These are phyloP conservation scores for Rhopalosiphum nymphaeae DNA, from an alignment of 2,888 invertebrate species.

Conservation along the genomic window DNA sequence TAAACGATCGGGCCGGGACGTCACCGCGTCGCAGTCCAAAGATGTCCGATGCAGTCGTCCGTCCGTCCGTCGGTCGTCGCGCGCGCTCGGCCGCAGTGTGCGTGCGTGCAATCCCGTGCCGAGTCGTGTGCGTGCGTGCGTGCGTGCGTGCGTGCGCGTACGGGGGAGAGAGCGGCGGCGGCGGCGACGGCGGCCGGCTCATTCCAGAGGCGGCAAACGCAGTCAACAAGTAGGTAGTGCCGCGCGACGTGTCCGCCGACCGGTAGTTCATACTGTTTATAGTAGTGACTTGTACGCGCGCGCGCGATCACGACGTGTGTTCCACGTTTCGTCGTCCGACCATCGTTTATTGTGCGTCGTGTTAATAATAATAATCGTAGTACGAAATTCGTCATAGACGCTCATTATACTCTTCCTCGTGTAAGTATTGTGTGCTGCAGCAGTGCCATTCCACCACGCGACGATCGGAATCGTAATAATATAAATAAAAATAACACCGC, in stretches of 20 bases:
- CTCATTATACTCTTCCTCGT: not conserved
- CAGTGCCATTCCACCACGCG: not conserved
- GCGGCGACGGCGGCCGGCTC: slow-evolving; percentile 20
- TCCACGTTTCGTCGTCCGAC: not conserved
- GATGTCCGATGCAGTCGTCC: not conserved
- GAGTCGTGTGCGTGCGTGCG: not conserved
- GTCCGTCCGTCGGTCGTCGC: not conserved
- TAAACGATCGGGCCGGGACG: not conserved
- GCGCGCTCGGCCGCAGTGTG: not conserved
- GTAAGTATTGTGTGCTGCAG: not conserved
- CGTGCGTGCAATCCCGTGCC: not conserved
- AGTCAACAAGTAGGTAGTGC: slow-evolving; percentile 65
- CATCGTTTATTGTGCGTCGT: not conserved
- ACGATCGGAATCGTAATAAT: not conserved
- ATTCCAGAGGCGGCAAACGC: slow-evolving; percentile 57
- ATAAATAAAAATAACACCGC: not conserved
- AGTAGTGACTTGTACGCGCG: slow-evolving; percentile 62
- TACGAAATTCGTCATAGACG: not conserved
- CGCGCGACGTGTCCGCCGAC: slow-evolving; percentile 39
- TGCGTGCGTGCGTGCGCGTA: not conserved
- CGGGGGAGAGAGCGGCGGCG: slow-evolving; percentile 30
- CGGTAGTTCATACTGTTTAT: slow-evolving; percentile 7
- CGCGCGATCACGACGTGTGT: slow-evolving; percentile 38
- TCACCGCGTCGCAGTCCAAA: slow-evolving; percentile 15
- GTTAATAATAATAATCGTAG: not conserved